Base-by-base conservation (phyloP, 1,140 invertebrate species). In the Ooceraea biroi region DNA sequence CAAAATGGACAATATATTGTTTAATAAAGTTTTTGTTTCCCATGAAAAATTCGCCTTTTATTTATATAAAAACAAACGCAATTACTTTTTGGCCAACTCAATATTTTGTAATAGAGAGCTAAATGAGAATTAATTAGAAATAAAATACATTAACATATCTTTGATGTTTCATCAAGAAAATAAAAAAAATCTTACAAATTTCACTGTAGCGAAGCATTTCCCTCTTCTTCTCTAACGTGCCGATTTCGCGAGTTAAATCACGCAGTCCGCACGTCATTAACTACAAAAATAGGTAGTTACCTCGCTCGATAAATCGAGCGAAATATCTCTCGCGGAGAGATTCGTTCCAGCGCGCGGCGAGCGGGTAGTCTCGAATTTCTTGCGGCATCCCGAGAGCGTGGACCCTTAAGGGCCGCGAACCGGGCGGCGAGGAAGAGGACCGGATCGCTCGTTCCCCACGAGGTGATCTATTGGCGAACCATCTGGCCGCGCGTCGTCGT, bases 381-480 rank as follows among this genome's bases (percentile, higher is more conserved):
- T 71, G 65, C 19, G 4, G 22, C 25, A 11, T 68, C 22, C 69
- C 50, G 11, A 12, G 22, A n/a, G 41, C 22, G 12, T 12, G 63
- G 52, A 57, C n/a, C 65, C 50, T 80, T 80, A 80, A 57, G 65
- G 52, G 46, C 25, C 63, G n/a, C 19, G 36, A 36, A 7, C 36
- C 36, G 36, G 2, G 36, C 36, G 36, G 60, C 41, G 41, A 60
- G 11, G 25, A 66, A 46, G n/a, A 46, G 52, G 1, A 1, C n/a
- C 27, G 30, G 61, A 14, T 19, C 27, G 25, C 73, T 87, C 66
- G 84, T 74, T 55, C 82, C 60, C 83, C 57, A 57, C 72, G n/a
- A 72, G 85, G 93, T 93, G 92, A 93, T 93, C 92, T 92, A 93
- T 89, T 90, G 91, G 89, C 82, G 87, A 83, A 87, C 89, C 92